phyloP scores from a whole-genome alignment of 2,113 vertebrate genomes.

The Hyaena hyaena region DNA sequence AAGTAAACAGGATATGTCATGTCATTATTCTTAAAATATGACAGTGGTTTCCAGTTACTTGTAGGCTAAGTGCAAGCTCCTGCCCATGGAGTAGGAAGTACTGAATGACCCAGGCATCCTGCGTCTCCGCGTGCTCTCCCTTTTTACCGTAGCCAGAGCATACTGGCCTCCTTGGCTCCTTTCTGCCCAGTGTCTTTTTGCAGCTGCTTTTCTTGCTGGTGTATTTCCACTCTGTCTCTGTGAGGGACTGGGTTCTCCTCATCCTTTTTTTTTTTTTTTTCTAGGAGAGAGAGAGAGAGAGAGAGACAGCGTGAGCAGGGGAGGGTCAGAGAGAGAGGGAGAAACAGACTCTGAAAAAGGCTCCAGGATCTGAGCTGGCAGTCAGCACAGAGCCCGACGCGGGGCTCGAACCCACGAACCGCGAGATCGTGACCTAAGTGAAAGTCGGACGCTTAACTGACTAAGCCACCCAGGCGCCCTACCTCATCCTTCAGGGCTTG shows the following conservation, averaged over 20 bases:
- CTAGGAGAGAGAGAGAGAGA: too few relatives aligned
- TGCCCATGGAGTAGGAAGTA: not conserved
- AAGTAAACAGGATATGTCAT: not conserved
- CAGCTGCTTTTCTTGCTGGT: not conserved
- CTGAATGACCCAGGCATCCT: rapidly evolving
- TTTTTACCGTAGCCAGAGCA: rapidly evolving
- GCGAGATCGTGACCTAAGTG: too few relatives aligned
- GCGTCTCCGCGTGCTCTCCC: rapidly evolving
- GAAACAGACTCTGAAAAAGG: too few relatives aligned
- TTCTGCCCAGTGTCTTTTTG: not conserved
- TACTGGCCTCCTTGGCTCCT: not conserved
- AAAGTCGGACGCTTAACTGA: too few relatives aligned
- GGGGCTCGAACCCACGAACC: too few relatives aligned
- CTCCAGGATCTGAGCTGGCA: too few relatives aligned
- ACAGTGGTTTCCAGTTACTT: not conserved
- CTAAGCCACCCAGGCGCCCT: too few relatives aligned
- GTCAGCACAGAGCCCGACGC: too few relatives aligned
- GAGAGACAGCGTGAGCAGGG: too few relatives aligned
- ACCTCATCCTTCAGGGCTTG: not conserved
- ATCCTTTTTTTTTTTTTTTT: not conserved
- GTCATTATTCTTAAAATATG: not conserved
- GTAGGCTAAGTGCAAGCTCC: not conserved
- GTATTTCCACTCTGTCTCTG: not conserved
- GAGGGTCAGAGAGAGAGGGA: too few relatives aligned
- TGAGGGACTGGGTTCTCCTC: not conserved